Conservation (phyloP, 2,113 vertebrate genomes). For the Nibea albiflora region DNA sequence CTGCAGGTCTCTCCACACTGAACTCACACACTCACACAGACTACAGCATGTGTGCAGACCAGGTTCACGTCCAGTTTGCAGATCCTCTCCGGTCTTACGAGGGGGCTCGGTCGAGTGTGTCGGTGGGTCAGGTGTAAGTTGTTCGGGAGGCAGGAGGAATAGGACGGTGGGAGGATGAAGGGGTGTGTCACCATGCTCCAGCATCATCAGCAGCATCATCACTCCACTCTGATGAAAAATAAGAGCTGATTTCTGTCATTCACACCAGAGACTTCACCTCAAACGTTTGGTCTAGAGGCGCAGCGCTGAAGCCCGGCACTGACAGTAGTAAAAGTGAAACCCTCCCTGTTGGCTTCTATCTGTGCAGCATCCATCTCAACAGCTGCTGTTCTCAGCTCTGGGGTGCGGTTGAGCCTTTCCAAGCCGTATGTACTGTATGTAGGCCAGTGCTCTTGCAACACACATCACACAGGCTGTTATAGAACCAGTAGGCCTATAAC, state of each 20-base stretch:
- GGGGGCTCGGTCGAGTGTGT: neutral
- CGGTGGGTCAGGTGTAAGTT: conserved; percentile 45
- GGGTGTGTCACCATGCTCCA: conserved; percentile 44
- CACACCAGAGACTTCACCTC: neutral
- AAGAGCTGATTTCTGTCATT: conserved; percentile 19
- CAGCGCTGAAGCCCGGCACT: conserved; percentile 28
- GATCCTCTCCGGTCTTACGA: neutral
- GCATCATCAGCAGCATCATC: conserved; percentile 25
- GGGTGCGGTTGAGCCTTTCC: conserved; percentile 78
- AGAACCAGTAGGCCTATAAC: conserved; percentile 68
- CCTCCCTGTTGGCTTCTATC: conserved; percentile 74
- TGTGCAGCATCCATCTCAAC: conserved; percentile 77
- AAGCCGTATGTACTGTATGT: conserved; percentile 73
- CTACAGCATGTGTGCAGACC: conserved; percentile 35
- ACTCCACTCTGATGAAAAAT: conserved; percentile 24
- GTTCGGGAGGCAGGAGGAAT: conserved; percentile 25
- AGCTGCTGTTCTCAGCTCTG: conserved; percentile 79
- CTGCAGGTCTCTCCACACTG: conserved; percentile 44
- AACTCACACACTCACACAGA: conserved; percentile 22
- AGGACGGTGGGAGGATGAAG: conserved; percentile 40
- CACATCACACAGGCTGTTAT: conserved; percentile 69
- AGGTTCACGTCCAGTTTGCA: conserved; percentile 24
- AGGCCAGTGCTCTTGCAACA: conserved; percentile 76
- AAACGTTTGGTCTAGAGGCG: no score
- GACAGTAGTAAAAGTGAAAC: conserved; percentile 67